Conservation (phyloP, 2,113 vertebrate species). For the Elgaria multicarinata region DNA sequence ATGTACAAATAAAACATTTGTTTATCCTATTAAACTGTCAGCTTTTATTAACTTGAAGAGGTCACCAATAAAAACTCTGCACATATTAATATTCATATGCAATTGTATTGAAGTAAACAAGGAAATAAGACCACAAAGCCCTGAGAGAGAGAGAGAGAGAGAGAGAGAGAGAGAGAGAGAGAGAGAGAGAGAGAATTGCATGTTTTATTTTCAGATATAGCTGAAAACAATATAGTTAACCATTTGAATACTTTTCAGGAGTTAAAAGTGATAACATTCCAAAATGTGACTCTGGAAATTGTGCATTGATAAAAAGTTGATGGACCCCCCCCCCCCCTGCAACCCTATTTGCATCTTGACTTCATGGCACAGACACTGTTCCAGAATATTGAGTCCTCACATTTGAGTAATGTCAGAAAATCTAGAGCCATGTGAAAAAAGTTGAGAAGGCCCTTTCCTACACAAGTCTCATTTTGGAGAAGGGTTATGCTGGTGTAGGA, state of each 20-base stretch:
- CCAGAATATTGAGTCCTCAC: neutral
- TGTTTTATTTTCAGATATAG: slow-evolving; percentile 9
- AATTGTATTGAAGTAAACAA: slow-evolving; percentile 52
- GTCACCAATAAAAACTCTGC: slow-evolving; percentile 38
- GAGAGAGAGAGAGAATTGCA: neutral
- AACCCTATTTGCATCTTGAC: neutral
- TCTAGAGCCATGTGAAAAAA: neutral
- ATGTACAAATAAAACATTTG: slow-evolving; percentile 68
- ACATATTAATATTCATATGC: slow-evolving; percentile 47
- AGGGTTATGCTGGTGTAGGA: neutral
- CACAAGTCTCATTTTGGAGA: neutral
- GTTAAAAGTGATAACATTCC: neutral
- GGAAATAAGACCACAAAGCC: slow-evolving; percentile 56
- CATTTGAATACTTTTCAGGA: neutral
- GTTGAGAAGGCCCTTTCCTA: neutral
- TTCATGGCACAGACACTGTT: neutral
- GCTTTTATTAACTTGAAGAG: slow-evolving; percentile 65
- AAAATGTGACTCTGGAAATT: neutral
- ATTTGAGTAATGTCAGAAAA: neutral
- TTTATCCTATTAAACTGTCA: slow-evolving; percentile 70
- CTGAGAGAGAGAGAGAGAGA: no score
- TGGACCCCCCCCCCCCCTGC: no score
- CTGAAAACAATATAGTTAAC: slow-evolving; percentile 8
- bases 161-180: no score
- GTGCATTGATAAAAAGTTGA: neutral